These are phyloP conservation scores for Euwallacea similis DNA, from an alignment of 1,140 invertebrate genomes.

Conservation along the genomic window DNA sequence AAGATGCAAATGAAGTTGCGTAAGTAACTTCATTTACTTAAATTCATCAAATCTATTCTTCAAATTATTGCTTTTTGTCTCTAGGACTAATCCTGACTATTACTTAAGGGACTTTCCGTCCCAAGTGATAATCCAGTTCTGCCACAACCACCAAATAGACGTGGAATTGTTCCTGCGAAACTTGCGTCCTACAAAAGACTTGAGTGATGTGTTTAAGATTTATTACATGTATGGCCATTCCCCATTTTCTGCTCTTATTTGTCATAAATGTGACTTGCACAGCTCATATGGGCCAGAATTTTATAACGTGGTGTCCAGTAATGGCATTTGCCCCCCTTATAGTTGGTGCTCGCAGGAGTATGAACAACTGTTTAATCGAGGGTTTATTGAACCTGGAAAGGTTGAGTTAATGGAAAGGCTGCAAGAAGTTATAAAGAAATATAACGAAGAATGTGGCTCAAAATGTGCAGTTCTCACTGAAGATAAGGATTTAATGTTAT, in stretches of 20 bases:
- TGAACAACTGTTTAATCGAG: constrained; percentile 17
- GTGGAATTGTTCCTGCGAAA: neutral
- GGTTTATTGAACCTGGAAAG: constrained; percentile 10
- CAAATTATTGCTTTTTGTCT: constrained; percentile 4
- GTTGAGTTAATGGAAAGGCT: constrained; percentile 10
- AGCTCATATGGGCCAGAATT: constrained; percentile 11
- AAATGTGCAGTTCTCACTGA: neutral
- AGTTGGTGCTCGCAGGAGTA: constrained; percentile 24
- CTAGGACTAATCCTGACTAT: constrained; percentile 12
- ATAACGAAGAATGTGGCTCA: constrained; percentile 2
- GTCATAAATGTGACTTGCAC: constrained; percentile 21
- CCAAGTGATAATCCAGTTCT: constrained; percentile 22
- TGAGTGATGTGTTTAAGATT: constrained; percentile 1
- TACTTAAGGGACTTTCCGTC: constrained; percentile 15
- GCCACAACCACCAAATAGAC: constrained; percentile 20
- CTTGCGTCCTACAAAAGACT: neutral
- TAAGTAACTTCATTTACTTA: neutral
- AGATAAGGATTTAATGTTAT: constrained; percentile 3
- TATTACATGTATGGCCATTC: constrained; percentile 19
- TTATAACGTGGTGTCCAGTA: constrained; percentile 13
- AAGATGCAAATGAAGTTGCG: neutral
- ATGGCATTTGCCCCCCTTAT: constrained; percentile 14
- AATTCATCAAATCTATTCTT: neutral
- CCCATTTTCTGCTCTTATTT: constrained; percentile 22
- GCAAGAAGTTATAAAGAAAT: neutral